phyloP scores from a whole-genome alignment of 2,113 vertebrate genomes.

The Saguinus imperator region DNA sequence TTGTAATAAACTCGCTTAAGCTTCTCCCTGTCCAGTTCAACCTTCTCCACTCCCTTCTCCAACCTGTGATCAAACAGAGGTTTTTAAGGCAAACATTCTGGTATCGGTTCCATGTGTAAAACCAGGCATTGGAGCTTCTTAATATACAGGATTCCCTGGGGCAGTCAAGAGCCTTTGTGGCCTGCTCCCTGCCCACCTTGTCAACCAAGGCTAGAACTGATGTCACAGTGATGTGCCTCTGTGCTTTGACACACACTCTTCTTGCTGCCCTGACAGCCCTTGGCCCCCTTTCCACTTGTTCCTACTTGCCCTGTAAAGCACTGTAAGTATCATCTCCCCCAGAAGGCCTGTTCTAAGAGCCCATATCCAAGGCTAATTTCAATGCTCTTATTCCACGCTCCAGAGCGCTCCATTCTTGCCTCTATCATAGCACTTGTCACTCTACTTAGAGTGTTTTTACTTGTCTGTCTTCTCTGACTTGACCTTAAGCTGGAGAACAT shows the following conservation, averaged over 20 bases:
- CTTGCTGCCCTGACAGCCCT: neutral
- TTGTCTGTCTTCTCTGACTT: neutral
- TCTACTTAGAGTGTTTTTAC: neutral
- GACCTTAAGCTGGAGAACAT: neutral
- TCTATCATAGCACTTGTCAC: neutral
- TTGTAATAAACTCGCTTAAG: neutral
- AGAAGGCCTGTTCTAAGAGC: neutral
- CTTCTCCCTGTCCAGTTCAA: neutral
- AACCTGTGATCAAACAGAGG: neutral
- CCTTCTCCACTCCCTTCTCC: neutral
- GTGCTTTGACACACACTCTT: neutral
- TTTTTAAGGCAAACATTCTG: neutral
- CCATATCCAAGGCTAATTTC: neutral
- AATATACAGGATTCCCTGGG: neutral
- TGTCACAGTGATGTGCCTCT: neutral
- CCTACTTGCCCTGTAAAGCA: neutral
- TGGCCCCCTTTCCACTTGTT: neutral
- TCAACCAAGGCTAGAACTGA: neutral
- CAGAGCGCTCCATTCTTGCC: neutral
- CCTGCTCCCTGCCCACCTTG: neutral
- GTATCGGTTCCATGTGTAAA: neutral
- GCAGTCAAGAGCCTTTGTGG: neutral
- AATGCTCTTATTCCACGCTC: neutral
- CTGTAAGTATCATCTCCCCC: neutral
- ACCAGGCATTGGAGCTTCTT: neutral